Conservation (phyloP, 2,113 vertebrate genomes). For the Sinocyclocheilus grahami region DNA sequence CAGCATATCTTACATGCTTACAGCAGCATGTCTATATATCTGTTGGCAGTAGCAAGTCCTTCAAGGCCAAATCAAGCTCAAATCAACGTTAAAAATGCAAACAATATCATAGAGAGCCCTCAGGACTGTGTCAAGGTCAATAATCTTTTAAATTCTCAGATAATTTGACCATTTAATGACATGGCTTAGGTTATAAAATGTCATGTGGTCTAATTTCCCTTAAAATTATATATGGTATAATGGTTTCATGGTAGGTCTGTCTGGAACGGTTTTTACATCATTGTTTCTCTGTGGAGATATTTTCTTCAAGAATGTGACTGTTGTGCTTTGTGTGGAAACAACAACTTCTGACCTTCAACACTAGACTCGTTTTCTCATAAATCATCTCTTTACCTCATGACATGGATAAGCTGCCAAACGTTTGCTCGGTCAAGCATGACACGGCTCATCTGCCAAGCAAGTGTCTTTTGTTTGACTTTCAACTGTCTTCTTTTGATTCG, state of each 20-base stretch:
- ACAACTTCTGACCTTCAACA: slow-evolving; percentile 1
- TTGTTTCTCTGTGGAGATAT: background rate
- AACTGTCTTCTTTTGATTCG: background rate
- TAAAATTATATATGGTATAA: background rate
- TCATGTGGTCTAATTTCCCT: no score
- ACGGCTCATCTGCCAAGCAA: background rate
- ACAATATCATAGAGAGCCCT: no score
- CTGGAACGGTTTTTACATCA: background rate
- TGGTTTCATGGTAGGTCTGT: background rate
- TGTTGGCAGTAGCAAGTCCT: no score
- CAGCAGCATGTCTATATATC: no score
- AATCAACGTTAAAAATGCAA: no score
- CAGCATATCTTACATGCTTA: no score
- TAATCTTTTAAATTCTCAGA: no score
- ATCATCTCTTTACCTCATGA: background rate
- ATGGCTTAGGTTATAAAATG: no score
- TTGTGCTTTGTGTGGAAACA: background rate
- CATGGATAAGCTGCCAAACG: slow-evolving; percentile 11
- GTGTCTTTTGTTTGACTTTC: slow-evolving; percentile 5
- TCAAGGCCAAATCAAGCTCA: no score
- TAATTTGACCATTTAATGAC: no score
- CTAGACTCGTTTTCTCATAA: background rate
- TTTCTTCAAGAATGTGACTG: background rate
- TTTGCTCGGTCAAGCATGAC: slow-evolving; percentile 20
- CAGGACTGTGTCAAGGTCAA: no score